Percentiles rank a stretch among this genome's conserved stretches.
Conservation (phyloP, 2,113 vertebrate genomes). For the Pipra filicauda region DNA sequence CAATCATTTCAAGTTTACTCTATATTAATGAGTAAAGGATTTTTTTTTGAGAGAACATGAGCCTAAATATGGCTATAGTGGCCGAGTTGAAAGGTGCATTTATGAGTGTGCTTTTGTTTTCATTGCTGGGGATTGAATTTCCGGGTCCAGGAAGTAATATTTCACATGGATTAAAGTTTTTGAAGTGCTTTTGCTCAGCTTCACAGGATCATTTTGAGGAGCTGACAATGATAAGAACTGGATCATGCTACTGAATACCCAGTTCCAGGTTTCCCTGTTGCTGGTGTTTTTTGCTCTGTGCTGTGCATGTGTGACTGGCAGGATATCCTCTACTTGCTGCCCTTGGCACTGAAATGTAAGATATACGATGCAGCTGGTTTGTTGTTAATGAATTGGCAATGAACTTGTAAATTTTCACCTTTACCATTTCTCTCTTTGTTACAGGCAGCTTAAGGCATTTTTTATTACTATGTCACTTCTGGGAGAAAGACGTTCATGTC, state of each 20-base stretch:
- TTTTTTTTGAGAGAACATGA: not conserved
- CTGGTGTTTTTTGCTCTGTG: not conserved
- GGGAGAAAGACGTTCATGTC: not conserved
- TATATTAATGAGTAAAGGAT: constrained; percentile 44
- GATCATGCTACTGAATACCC: not conserved
- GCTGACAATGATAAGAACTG: not conserved
- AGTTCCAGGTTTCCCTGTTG: not conserved
- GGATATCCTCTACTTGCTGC: not conserved
- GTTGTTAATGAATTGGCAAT: constrained; percentile 7
- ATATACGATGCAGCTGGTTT: not conserved
- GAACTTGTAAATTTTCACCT: not conserved
- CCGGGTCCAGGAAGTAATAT: constrained; percentile 60
- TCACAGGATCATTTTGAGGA: constrained; percentile 22
- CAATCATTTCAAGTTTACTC: constrained; percentile 59
- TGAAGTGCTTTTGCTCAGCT: constrained; percentile 32
- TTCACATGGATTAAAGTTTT: constrained; percentile 53
- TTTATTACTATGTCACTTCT: not conserved
- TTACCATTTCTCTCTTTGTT: not conserved
- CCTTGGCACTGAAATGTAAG: not conserved
- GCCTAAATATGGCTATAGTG: constrained; percentile 13
- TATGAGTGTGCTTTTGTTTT: constrained; percentile 40
- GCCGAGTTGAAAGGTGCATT: constrained; percentile 17
- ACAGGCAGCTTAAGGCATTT: not conserved
- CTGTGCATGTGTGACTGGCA: not conserved
- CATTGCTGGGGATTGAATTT: constrained; percentile 53